A percentile compares a stretch with the other conserved stretches of the same genome.
Evolutionary conservation across 2,797 vertebrate genomes (phyloP).

Genomic region (Lithobates sylvaticus): DNA sequence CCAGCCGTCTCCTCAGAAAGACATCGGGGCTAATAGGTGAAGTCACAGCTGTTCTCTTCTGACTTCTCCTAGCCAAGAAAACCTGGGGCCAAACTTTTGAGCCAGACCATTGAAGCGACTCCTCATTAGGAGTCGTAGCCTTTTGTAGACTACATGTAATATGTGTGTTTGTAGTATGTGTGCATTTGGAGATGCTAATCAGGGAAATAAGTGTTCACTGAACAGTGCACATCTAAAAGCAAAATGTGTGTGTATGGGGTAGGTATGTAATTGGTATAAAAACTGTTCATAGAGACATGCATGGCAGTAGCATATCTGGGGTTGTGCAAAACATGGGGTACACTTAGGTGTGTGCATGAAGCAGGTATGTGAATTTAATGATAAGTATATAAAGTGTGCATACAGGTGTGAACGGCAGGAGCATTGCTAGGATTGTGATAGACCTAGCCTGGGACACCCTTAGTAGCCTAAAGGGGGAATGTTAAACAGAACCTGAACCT

Average conservation of each 20-base stretch:
- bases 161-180: background rate
- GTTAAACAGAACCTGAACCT: too few relatives aligned
- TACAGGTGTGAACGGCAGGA: too few relatives aligned
- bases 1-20: constrained; percentile 85
- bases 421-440: too few relatives aligned
- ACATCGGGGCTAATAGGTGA: constrained; percentile 92
- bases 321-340: background rate
- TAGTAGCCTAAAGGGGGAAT: too few relatives aligned
- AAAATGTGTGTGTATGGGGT: background rate
- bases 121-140: constrained; percentile 46
- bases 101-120: constrained; percentile 55
- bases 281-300: background rate
- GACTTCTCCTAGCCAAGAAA: constrained; percentile 70
- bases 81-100: constrained; percentile 63
- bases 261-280: background rate
- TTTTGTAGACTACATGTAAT: constrained; percentile 7
- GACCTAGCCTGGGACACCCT: too few relatives aligned
- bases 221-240: background rate
- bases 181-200: background rate
- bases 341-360: too few relatives aligned
- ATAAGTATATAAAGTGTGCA: too few relatives aligned
- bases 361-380: too few relatives aligned
- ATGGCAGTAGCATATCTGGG: background rate
- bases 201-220: background rate
- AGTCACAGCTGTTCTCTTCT: constrained; percentile 82